phyloP scores from a whole-genome alignment of 2,888 invertebrate genomes.

The Cephus pygmeus region DNA sequence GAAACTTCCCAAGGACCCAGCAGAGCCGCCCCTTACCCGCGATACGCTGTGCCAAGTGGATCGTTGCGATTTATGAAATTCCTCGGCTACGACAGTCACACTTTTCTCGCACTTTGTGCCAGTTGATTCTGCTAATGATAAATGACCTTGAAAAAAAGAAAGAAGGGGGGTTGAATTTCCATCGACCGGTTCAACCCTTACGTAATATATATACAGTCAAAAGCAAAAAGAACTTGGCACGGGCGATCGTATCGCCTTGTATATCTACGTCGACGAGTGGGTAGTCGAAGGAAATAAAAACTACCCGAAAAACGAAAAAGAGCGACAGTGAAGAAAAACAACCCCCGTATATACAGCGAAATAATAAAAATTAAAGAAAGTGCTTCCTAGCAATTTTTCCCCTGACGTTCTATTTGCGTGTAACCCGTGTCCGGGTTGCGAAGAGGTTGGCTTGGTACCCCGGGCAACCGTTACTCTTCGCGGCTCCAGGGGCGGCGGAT shows the following conservation, averaged over 20 bases:
- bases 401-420: background rate
- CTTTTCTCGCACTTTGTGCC: background rate
- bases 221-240: background rate
- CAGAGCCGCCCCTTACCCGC: background rate
- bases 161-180: background rate
- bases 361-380: background rate
- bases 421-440: background rate
- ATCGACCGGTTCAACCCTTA: background rate
- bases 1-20: background rate
- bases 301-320: background rate
- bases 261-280: background rate
- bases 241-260: background rate
- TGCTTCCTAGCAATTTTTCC: background rate
- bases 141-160: background rate
- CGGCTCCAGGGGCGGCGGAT: background rate
- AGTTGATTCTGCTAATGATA: background rate
- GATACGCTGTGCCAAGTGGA: background rate
- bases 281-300: too few relatives aligned
- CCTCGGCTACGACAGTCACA: background rate
- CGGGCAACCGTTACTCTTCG: background rate
- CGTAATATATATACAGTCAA: background rate
- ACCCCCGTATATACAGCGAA: background rate
- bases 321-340: background rate
- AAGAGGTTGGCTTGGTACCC: background rate
- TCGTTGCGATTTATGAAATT: background rate